phyloP scores from a whole-genome alignment of 2,113 vertebrate genomes.

The Ploceus nigricollis region DNA sequence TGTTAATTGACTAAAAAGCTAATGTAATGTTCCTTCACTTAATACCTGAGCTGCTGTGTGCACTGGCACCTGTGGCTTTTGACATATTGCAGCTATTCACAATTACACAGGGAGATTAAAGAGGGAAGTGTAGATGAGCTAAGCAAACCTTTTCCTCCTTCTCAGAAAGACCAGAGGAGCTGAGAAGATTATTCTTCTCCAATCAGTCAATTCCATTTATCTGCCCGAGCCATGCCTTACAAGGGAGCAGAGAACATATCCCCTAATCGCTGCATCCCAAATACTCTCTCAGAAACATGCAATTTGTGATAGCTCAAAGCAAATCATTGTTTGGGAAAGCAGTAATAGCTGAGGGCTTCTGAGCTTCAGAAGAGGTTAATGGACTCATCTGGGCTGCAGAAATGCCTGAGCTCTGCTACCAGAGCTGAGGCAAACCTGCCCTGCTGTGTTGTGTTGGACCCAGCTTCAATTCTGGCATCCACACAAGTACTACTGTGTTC shows the following conservation, averaged over 20 bases:
- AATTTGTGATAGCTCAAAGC: neutral
- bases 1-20: conserved; percentile 37
- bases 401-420: neutral
- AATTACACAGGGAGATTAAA: neutral
- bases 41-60: neutral
- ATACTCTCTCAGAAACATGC: neutral
- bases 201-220: neutral
- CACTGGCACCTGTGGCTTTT: neutral
- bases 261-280: neutral
- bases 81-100: neutral
- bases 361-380: neutral
- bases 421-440: neutral
- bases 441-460: accelerated
- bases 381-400: neutral
- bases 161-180: neutral
- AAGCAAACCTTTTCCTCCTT: neutral
- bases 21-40: neutral
- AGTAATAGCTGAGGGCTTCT: neutral
- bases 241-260: neutral
- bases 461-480: neutral
- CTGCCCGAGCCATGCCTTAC: neutral
- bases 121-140: neutral
- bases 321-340: neutral
- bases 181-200: neutral
- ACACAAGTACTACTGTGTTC: neutral